Percentiles rank a stretch among this genome's conserved stretches.
Evolutionary conservation across 2,113 vertebrate genomes (phyloP).

Genomic region (Apaloderma vittatum): DNA sequence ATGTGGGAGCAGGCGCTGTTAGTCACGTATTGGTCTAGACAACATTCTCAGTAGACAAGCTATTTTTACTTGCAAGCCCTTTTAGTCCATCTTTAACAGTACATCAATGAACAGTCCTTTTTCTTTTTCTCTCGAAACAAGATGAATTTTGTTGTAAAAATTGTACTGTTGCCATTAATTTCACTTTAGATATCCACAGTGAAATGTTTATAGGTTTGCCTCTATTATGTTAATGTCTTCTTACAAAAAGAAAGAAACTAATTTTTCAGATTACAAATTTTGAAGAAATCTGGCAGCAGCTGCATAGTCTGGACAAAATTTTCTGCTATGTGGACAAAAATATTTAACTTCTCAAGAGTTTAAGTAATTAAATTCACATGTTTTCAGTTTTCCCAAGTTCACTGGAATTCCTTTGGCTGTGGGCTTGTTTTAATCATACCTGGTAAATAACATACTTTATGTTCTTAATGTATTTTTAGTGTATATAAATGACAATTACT

Average conservation of each 20-base stretch:
- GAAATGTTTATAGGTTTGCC: not conserved
- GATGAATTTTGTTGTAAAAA: not conserved
- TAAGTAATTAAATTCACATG: not conserved
- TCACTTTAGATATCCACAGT: not conserved
- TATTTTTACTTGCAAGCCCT: not conserved
- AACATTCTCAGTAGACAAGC: not conserved
- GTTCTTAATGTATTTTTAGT: not conserved
- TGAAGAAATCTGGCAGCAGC: not conserved
- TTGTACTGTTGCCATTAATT: not conserved
- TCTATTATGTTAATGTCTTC: not conserved
- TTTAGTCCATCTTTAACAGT: not conserved
- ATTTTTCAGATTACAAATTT: not conserved
- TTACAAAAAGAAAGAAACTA: not conserved
- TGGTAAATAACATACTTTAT: not conserved
- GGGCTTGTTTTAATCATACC: not conserved
- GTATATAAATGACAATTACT: not conserved
- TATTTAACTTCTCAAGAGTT: not conserved
- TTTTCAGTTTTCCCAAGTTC: not conserved
- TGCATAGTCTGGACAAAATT: not conserved
- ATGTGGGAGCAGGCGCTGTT: not conserved
- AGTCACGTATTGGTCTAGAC: accelerated
- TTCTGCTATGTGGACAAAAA: not conserved
- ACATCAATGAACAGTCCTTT: not conserved
- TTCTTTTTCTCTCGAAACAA: not conserved
- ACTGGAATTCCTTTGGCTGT: not conserved